Evolutionary conservation across 2,797 vertebrate species (phyloP).

Genomic region (Sciurus vulgaris): DNA sequence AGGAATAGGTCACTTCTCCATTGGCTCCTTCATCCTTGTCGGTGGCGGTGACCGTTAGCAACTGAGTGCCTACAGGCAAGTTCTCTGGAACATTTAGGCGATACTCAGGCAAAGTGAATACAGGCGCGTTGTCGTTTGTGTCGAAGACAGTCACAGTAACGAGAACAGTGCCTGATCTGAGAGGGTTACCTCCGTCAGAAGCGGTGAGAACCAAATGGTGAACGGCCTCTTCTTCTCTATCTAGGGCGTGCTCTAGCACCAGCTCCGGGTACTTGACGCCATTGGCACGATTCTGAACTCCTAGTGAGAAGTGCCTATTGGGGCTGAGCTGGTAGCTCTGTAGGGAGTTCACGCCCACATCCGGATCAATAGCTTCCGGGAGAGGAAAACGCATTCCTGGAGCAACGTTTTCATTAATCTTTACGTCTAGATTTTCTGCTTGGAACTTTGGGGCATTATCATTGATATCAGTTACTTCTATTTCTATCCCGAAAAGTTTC

Average conservation of each 20-base stretch:
- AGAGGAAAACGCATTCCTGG: constrained; percentile 81
- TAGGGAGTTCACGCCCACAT: constrained; percentile 84
- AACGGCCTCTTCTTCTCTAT: constrained; percentile 82
- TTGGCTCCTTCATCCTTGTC: constrained; percentile 85
- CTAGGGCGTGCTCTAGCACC: constrained; percentile 79
- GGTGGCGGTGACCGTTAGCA: constrained; percentile 78
- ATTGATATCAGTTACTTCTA: constrained; percentile 86
- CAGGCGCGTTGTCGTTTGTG: constrained; percentile 82
- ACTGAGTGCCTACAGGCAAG: constrained; percentile 66
- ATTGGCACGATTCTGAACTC: constrained; percentile 66
- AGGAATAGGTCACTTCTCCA: constrained; percentile 83
- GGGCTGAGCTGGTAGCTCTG: constrained; percentile 81
- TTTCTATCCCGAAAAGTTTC: constrained; percentile 79
- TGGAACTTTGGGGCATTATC: constrained; percentile 84
- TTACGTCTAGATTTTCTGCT: constrained; percentile 79
- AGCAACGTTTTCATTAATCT: constrained; percentile 82
- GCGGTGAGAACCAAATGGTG: constrained; percentile 82
- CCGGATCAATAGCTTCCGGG: constrained; percentile 80
- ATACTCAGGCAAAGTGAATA: constrained; percentile 81
- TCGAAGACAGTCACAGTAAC: constrained; percentile 82
- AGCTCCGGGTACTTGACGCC: constrained; percentile 81
- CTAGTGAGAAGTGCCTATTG: constrained; percentile 81
- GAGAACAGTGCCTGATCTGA: constrained; percentile 76
- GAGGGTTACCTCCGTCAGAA: constrained; percentile 78
- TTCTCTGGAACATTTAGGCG: constrained; percentile 79